Evolutionary conservation across 37 sponge, comb jelly and placozoan species (phyloP).

Genomic region (Spongia lamella): DNA sequence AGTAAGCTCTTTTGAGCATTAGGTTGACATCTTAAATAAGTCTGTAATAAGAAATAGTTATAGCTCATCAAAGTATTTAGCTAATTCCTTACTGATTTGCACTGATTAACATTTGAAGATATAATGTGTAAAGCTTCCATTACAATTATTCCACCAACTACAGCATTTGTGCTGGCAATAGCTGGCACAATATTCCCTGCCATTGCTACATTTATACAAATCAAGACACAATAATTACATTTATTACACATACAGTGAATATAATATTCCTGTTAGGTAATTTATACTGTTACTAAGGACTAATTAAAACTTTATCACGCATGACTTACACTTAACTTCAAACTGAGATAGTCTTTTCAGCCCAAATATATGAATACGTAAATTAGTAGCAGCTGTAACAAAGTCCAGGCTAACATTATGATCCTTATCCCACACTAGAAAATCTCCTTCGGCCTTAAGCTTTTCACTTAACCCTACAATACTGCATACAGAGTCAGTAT

Average conservation of each 20-base stretch:
- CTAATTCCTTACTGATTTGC: slow-evolving; percentile 62
- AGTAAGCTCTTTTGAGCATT: slow-evolving; percentile 78
- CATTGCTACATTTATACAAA: slow-evolving; percentile 88
- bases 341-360: slow-evolving; percentile 83
- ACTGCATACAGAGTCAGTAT: slow-evolving; percentile 12
- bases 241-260: too few relatives aligned
- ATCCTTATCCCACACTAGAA: slow-evolving; percentile 85
- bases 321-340: slow-evolving; percentile 89
- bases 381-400: slow-evolving; percentile 90
- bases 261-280: too few relatives aligned
- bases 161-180: slow-evolving; percentile 97
- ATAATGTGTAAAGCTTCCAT: slow-evolving; percentile 92
- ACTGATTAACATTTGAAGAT: slow-evolving; percentile 61
- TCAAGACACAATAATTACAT: too few relatives aligned
- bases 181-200: slow-evolving; percentile 99
- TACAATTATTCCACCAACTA: slow-evolving; percentile 96
- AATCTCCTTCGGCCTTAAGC: slow-evolving; percentile 47
- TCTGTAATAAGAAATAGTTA: slow-evolving; percentile 33
- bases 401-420: slow-evolving; percentile 72
- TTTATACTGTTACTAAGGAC: too few relatives aligned
- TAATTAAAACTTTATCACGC: too few relatives aligned
- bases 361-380: slow-evolving; percentile 72
- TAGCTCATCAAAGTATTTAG: neutral
- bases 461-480: slow-evolving; percentile 37
- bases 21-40: slow-evolving; percentile 75